These are phyloP conservation scores for Notothenia coriiceps DNA, from an alignment of 2,113 vertebrate genomes.

Conservation along the genomic window DNA sequence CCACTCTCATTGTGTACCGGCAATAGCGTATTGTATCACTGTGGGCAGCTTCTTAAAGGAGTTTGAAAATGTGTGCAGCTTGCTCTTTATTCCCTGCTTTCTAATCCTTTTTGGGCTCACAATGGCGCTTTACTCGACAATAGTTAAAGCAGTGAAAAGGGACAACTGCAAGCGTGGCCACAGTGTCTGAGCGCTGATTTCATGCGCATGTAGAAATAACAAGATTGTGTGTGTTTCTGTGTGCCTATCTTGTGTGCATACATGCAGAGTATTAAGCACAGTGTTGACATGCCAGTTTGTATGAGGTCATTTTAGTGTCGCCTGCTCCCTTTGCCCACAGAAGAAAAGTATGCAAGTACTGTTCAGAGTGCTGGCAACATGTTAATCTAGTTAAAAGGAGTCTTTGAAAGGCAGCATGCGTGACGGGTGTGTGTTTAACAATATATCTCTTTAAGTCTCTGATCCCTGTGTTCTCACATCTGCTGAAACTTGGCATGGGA, in stretches of 20 bases:
- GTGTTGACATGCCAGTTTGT: conserved; percentile 56
- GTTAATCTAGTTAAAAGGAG: conserved; percentile 73
- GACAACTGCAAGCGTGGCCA: conserved; percentile 75
- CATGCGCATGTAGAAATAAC: conserved; percentile 49
- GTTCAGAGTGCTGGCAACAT: conserved; percentile 51
- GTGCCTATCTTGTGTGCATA: conserved; percentile 10
- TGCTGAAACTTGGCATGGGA: conserved; percentile 70
- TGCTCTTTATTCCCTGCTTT: conserved; percentile 64
- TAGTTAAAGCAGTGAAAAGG: conserved; percentile 71
- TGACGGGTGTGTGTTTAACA: conserved; percentile 70
- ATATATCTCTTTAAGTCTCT: conserved; percentile 72
- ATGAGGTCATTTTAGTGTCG: conserved; percentile 56
- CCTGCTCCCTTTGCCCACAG: conserved; percentile 22
- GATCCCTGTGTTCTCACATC: conserved; percentile 75
- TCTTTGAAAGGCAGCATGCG: conserved; percentile 63
- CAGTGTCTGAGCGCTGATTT: conserved; percentile 79
- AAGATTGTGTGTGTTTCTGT: conserved; percentile 12
- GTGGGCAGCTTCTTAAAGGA: conserved; percentile 64
- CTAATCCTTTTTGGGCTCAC: conserved; percentile 77
- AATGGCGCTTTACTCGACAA: conserved; percentile 76
- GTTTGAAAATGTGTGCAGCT: conserved; percentile 65
- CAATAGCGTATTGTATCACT: conserved; percentile 60
- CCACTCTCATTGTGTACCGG: conserved; percentile 39
- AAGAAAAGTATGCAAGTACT: conserved; percentile 52
- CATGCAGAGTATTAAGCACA: conserved; percentile 34